A percentile compares a stretch with the other conserved stretches of the same genome.
Conservation (phyloP, 2,888 invertebrate species). For the Leucophora obtusa region DNA sequence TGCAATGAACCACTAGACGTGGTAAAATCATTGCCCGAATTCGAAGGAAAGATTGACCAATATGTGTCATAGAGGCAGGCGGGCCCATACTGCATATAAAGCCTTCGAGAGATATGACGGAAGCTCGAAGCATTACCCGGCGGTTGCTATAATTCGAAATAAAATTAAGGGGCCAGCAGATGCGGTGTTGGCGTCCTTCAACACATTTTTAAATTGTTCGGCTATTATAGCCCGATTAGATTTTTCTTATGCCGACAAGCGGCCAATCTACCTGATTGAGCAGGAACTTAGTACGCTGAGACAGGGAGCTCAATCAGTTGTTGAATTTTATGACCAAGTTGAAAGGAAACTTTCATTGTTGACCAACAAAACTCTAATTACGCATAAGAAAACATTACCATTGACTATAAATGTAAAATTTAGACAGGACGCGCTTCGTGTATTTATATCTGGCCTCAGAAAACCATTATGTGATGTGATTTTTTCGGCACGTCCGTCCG, state of each 20-base stretch:
- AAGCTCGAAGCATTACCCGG: conserved; percentile 16
- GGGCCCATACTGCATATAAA: conserved; percentile 26
- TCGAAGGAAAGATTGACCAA: neutral
- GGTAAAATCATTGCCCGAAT: too few species aligned
- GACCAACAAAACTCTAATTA: too few species aligned
- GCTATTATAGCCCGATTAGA: too few species aligned
- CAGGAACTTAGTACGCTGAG: too few species aligned
- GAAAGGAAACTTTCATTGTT: conserved; percentile 26
- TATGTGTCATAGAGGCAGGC: conserved; percentile 34
- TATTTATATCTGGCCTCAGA: conserved; percentile 36
- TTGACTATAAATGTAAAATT: conserved; percentile 6
- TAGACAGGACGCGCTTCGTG: too few species aligned
- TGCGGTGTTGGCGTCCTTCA: conserved; percentile 8
- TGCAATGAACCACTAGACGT: too few species aligned
- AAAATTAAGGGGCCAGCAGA: too few species aligned
- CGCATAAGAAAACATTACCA: neutral
- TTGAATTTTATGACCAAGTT: too few species aligned
- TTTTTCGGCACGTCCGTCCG: conserved; percentile 6
- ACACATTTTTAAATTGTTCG: conserved; percentile 31
- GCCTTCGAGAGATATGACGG: conserved; percentile 11
- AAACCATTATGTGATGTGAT: conserved; percentile 10
- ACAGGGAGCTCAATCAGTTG: too few species aligned
- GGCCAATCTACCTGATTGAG: too few species aligned
- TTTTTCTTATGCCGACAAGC: too few species aligned
- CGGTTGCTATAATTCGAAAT: too few species aligned